These are phyloP conservation scores for Camponotus pennsylvanicus DNA, from an alignment of 1,140 invertebrate species.

Conservation along the genomic window DNA sequence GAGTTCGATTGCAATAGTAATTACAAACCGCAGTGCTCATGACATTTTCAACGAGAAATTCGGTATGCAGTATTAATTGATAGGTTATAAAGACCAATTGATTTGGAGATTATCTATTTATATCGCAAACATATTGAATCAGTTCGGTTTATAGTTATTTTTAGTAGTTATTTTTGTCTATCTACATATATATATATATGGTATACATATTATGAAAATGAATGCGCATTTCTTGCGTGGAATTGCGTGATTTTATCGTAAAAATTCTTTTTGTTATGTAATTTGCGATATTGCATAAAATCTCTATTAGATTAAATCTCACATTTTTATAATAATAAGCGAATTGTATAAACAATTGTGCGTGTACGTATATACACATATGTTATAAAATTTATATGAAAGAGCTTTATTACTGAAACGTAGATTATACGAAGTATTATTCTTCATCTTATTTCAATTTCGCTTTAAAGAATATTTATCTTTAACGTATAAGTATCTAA, in stretches of 20 bases:
- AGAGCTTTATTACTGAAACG: background rate
- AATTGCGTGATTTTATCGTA: background rate
- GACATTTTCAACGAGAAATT: constrained; percentile 39
- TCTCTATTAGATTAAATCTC: constrained; percentile 5
- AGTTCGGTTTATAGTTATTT: constrained; percentile 9
- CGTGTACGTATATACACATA: background rate
- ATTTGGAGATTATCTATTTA: constrained; percentile 31
- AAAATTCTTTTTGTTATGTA: background rate
- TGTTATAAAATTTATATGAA: background rate
- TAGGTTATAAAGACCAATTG: constrained; percentile 50
- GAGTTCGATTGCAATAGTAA: constrained; percentile 47
- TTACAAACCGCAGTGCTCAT: constrained; percentile 30
- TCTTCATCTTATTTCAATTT: constrained; percentile 7
- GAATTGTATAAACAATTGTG: background rate
- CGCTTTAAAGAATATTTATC: background rate
- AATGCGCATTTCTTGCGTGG: background rate
- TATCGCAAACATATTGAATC: constrained; percentile 32
- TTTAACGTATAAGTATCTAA: background rate
- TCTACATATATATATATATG: background rate
- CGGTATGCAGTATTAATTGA: constrained; percentile 55
- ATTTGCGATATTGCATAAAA: background rate
- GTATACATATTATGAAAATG: background rate
- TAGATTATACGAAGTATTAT: background rate
- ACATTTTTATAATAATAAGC: background rate
- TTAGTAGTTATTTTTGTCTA: background rate